phyloP scores from a whole-genome alignment of 2,888 invertebrate species.

The Oscheius sp. region DNA sequence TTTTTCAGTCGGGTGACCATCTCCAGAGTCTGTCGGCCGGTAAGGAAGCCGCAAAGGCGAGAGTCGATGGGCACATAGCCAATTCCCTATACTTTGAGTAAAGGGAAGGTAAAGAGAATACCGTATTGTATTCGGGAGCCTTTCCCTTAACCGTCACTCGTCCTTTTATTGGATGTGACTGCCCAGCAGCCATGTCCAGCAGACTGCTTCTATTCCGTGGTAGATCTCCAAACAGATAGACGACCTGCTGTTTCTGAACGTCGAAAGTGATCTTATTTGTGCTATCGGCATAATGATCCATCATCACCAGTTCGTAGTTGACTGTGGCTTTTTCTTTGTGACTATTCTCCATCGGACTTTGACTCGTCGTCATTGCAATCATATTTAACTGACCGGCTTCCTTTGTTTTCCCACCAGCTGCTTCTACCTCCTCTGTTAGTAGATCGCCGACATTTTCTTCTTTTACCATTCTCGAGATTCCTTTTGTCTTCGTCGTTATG shows the following conservation, averaged over 20 bases:
- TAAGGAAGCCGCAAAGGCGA: constrained; percentile 9
- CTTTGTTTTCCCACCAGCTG: no score
- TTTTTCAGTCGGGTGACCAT: not conserved
- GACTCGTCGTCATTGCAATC: no score
- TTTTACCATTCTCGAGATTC: no score
- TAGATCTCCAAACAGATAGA: constrained; percentile 8
- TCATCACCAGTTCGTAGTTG: no score
- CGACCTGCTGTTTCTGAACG: not conserved
- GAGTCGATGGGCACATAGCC: constrained; percentile 20
- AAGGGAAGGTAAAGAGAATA: not conserved
- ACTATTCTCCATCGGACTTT: no score
- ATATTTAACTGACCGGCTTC: no score
- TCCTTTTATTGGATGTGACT: constrained; percentile 12
- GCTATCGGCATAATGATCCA: not conserved
- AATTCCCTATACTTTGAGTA: not conserved
- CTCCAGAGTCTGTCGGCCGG: constrained; percentile 3
- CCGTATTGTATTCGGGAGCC: not conserved
- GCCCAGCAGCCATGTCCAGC: constrained; percentile 21
- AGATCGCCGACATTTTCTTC: no score
- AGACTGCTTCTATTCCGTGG: not conserved
- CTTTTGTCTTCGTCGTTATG: no score
- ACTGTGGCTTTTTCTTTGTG: no score
- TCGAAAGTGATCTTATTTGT: not conserved
- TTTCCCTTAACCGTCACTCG: constrained; percentile 3
- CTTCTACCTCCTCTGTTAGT: no score